These are phyloP conservation scores for Carduelis carduelis DNA, from an alignment of 2,797 vertebrate genomes.

Conservation along the genomic window DNA sequence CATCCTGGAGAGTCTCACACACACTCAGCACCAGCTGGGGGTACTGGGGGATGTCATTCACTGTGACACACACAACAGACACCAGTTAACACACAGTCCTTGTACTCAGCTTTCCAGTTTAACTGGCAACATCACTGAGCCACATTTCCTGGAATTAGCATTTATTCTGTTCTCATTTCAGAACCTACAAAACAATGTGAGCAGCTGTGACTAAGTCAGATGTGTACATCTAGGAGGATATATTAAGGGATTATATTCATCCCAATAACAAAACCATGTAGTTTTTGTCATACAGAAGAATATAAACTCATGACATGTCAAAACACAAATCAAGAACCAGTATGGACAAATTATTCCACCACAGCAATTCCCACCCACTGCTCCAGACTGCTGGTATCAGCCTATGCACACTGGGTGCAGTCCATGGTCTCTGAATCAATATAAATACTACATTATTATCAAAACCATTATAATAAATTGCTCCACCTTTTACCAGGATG, in stretches of 20 bases:
- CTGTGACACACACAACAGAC: slow-evolving; percentile 46
- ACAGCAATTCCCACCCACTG: background rate
- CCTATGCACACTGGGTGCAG: background rate
- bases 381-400: background rate
- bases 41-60: slow-evolving; percentile 85
- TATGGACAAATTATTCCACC: background rate
- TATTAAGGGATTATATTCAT: background rate
- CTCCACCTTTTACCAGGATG: background rate
- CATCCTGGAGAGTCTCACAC: slow-evolving; percentile 92
- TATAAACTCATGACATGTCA: background rate
- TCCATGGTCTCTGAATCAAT: background rate
- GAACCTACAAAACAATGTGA: background rate
- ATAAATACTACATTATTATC: background rate
- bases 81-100: background rate
- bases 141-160: background rate
- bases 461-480: background rate
- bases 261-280: background rate
- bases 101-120: background rate
- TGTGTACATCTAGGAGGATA: background rate
- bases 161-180: background rate
- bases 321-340: background rate
- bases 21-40: slow-evolving; percentile 90
- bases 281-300: background rate
- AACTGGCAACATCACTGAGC: background rate
- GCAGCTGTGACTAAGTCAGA: background rate